Percentiles rank a stretch among this genome's conserved stretches.
Conservation (phyloP, 2,113 vertebrate genomes). For the Phalacrocorax carbo region DNA sequence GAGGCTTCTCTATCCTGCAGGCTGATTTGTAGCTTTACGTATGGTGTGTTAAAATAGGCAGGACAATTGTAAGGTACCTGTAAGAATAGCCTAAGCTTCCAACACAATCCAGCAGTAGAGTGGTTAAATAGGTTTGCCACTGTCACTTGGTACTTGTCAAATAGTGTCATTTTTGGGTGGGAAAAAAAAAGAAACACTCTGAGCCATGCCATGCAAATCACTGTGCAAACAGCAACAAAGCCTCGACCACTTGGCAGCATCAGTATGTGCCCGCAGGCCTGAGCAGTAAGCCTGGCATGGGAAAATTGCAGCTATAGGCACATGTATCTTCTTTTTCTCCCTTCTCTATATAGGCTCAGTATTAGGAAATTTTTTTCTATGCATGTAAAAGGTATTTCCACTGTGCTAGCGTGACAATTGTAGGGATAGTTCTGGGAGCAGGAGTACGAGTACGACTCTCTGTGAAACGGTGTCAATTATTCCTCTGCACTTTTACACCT, state of each 20-base stretch:
- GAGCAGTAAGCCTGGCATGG: neutral
- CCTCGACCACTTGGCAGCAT: slow-evolving; percentile 17
- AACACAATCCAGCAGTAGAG: neutral
- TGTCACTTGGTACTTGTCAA: neutral
- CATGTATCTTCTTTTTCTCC: neutral
- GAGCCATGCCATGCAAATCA: slow-evolving; percentile 21
- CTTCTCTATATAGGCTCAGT: neutral
- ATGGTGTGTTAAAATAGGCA: neutral
- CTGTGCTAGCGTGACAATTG: neutral
- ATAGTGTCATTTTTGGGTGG: slow-evolving; percentile 19
- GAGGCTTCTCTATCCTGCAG: neutral
- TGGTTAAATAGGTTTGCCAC: slow-evolving; percentile 34
- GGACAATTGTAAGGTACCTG: neutral
- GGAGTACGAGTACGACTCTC: neutral
- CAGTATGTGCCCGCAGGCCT: slow-evolving; percentile 18
- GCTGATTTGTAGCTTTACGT: neutral
- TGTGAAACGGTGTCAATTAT: slow-evolving; percentile 41
- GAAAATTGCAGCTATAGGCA: slow-evolving; percentile 23
- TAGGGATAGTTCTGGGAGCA: slow-evolving; percentile 7
- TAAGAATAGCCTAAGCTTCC: neutral
- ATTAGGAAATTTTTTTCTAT: slow-evolving; percentile 23
- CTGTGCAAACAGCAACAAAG: neutral
- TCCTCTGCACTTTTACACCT: slow-evolving; percentile 16
- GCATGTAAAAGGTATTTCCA: slow-evolving; percentile 27
- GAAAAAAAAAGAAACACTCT: slow-evolving; percentile 24